A percentile compares a stretch with the other conserved stretches of the same genome.
Conservation (phyloP, 2,888 invertebrate genomes). For the Cephus runcator region DNA sequence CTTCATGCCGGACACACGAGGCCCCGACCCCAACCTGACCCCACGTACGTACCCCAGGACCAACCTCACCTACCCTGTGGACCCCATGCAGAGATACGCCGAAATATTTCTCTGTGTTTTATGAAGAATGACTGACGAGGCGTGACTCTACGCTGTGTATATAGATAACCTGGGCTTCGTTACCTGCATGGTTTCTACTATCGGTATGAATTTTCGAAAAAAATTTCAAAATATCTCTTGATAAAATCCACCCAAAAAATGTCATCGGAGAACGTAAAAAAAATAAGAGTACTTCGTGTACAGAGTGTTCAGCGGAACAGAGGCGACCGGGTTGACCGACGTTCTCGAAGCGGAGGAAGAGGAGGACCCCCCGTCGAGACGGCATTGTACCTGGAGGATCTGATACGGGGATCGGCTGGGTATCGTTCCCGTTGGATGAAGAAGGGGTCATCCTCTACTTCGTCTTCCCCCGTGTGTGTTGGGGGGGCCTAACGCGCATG, state of each 20-base stretch:
- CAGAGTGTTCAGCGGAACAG: background rate
- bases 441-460: constrained; percentile 24
- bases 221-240: background rate
- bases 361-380: constrained; percentile 40
- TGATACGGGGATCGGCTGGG: constrained; percentile 36
- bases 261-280: background rate
- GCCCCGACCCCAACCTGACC: constrained; percentile 8
- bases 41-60: background rate
- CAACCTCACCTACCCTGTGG: constrained; percentile 34
- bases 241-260: background rate
- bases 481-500: constrained; percentile 30
- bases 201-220: background rate
- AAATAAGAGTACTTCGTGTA: background rate
- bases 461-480: constrained; percentile 31
- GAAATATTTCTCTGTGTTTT: constrained; percentile 48
- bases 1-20: constrained; percentile 49
- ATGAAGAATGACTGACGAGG: constrained; percentile 49
- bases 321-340: background rate
- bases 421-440: constrained; percentile 14
- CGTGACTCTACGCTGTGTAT: background rate
- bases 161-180: background rate
- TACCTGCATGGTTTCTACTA: background rate
- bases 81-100: constrained; percentile 56
- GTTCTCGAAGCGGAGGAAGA: constrained; percentile 35
- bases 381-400: constrained; percentile 45